phyloP scores from a whole-genome alignment of 2,113 vertebrate genomes.

The cat (Felis catus) region DNA sequence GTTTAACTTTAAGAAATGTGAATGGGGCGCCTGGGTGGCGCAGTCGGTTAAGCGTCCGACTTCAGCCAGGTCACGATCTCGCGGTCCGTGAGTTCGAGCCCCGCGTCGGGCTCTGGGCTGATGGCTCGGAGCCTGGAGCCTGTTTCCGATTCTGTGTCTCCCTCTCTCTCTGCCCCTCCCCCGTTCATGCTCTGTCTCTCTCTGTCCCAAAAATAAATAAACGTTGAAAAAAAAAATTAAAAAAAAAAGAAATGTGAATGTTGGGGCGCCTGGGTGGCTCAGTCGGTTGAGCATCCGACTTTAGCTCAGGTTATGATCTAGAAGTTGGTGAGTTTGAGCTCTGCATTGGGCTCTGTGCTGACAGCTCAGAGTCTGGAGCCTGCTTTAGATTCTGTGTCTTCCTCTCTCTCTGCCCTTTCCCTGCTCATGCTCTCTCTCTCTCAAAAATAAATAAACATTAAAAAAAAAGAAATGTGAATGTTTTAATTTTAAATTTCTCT shows the following conservation, averaged over 20 bases:
- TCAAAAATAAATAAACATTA: neutral
- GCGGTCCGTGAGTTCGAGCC: too few relatives aligned
- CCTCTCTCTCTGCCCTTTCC: neutral
- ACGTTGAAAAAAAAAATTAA: too few relatives aligned
- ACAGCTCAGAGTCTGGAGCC: neutral
- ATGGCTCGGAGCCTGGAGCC: too few relatives aligned
- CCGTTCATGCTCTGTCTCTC: too few relatives aligned
- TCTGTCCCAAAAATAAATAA: too few relatives aligned
- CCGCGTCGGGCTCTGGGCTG: too few relatives aligned
- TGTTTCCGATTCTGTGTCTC: too few relatives aligned
- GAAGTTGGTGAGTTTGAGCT: neutral
- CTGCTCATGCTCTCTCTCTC: neutral
- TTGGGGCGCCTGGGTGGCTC: neutral
- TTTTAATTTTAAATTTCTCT: neutral
- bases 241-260: neutral
- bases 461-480: neutral
- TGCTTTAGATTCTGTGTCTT: neutral
- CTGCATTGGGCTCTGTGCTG: too few relatives aligned
- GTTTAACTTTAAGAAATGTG: neutral
- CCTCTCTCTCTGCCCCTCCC: too few relatives aligned
- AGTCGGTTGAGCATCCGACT: neutral
- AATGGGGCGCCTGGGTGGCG: neutral
- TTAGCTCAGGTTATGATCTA: neutral
- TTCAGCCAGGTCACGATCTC: neutral
- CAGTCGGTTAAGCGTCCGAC: neutral